These are phyloP conservation scores for Apteryx mantelli DNA, from an alignment of 2,113 vertebrate species.

Conservation along the genomic window DNA sequence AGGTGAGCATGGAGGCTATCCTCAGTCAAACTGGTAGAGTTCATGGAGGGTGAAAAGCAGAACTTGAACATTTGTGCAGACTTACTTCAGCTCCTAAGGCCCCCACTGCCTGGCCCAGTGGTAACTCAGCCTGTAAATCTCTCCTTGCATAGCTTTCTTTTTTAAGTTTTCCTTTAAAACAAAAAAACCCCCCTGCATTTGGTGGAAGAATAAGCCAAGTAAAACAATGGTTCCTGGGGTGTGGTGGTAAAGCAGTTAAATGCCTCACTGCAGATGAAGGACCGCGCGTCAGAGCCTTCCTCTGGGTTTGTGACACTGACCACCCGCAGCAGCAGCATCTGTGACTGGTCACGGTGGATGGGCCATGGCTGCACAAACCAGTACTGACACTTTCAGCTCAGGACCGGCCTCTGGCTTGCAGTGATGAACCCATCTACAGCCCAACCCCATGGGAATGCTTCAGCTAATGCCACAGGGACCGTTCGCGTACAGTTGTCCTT, in stretches of 20 bases:
- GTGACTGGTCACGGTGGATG: rapidly evolving
- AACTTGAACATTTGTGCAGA: neutral
- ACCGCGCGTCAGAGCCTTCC: neutral
- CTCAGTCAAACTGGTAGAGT: neutral
- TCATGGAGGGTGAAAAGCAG: neutral
- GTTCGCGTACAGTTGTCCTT: rapidly evolving
- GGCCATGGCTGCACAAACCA: neutral
- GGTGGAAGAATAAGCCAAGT: conserved; percentile 30
- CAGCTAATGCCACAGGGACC: neutral
- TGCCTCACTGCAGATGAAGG: neutral
- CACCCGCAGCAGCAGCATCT: neutral
- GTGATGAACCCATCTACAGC: neutral
- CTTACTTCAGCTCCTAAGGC: neutral
- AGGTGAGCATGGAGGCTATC: neutral
- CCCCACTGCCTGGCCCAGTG: neutral
- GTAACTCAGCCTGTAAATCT: neutral
- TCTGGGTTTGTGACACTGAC: neutral
- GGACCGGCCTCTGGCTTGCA: neutral
- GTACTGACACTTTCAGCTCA: neutral
- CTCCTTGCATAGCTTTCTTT: conserved; percentile 9
- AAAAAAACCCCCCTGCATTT: conserved; percentile 6
- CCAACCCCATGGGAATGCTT: neutral
- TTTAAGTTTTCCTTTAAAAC: conserved; percentile 24
- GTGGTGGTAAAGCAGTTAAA: neutral
- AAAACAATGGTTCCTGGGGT: neutral